phyloP scores from a whole-genome alignment of 2,888 invertebrate species.

The Microplitis manilae region DNA sequence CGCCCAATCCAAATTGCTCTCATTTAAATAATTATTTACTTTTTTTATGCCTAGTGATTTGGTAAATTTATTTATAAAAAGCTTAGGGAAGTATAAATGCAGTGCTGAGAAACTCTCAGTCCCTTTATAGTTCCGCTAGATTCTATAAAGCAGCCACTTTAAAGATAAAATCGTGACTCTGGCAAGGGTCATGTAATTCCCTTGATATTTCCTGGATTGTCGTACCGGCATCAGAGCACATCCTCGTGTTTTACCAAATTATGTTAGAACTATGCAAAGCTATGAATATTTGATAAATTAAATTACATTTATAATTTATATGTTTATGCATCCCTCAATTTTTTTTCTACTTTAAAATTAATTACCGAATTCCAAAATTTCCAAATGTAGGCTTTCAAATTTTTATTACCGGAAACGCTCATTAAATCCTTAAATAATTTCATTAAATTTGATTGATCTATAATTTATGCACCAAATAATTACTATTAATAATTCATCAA shows the following conservation, averaged over 20 bases:
- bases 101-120: neutral
- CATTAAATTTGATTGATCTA: no score
- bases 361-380: neutral
- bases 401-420: no score
- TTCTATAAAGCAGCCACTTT: neutral
- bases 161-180: neutral
- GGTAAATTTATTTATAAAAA: neutral
- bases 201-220: neutral
- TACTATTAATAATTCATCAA: no score
- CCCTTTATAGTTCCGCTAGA: conserved; percentile 1
- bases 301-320: neutral
- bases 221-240: conserved; percentile 1
- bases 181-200: conserved; percentile 1
- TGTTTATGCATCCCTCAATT: neutral
- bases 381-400: no score
- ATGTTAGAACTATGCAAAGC: neutral
- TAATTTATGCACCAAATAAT: no score
- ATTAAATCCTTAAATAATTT: no score
- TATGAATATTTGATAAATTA: conserved; percentile 1
- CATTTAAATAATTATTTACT: neutral
- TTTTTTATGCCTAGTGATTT: neutral
- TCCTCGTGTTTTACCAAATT: neutral
- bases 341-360: neutral
- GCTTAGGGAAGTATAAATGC: neutral
- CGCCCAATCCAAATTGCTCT: no score